These are phyloP conservation scores for Phallusia fumigata DNA, from an alignment of 23 tunicate species.

Conservation along the genomic window DNA sequence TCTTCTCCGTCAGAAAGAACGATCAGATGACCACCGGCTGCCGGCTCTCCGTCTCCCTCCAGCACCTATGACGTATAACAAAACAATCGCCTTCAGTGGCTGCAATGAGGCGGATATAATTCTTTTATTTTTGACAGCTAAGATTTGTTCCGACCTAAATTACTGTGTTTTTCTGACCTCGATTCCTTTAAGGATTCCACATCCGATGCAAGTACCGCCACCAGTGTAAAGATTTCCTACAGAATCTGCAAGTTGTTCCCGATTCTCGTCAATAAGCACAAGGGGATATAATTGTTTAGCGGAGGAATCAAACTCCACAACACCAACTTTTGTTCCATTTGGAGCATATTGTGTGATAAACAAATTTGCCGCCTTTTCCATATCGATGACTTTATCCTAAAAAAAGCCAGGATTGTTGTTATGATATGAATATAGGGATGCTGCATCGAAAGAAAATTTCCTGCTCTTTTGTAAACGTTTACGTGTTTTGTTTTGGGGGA, in stretches of 20 bases:
- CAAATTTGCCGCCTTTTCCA: conserved; percentile 19
- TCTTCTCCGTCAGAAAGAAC: conserved; percentile 37
- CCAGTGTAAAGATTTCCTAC: background rate
- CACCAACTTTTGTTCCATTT: conserved; percentile 29
- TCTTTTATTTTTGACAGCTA: too few relatives aligned
- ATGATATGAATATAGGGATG: too few relatives aligned
- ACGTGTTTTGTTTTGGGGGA: too few relatives aligned
- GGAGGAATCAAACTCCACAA: conserved; percentile 23
- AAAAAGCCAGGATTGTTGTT: too few relatives aligned
- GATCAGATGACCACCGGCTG: conserved; percentile 17
- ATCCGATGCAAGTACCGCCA: conserved; percentile 32
- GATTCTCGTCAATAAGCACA: conserved; percentile 1
- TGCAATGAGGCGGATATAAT: too few relatives aligned
- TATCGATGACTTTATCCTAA: background rate
- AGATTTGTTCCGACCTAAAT: too few relatives aligned
- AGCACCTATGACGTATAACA: background rate
- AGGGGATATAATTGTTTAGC: conserved; percentile 7
- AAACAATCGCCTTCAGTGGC: too few relatives aligned
- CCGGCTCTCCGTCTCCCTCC: background rate
- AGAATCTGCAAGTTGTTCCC: background rate
- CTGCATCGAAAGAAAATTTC: too few relatives aligned
- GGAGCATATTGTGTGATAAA: conserved; percentile 16
- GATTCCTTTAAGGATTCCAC: conserved; percentile 34
- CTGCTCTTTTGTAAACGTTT: too few relatives aligned
- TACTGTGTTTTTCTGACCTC: background rate